Evolutionary conservation across 2,797 vertebrate genomes (phyloP).

Genomic region (Scomberomorus guttatus): DNA sequence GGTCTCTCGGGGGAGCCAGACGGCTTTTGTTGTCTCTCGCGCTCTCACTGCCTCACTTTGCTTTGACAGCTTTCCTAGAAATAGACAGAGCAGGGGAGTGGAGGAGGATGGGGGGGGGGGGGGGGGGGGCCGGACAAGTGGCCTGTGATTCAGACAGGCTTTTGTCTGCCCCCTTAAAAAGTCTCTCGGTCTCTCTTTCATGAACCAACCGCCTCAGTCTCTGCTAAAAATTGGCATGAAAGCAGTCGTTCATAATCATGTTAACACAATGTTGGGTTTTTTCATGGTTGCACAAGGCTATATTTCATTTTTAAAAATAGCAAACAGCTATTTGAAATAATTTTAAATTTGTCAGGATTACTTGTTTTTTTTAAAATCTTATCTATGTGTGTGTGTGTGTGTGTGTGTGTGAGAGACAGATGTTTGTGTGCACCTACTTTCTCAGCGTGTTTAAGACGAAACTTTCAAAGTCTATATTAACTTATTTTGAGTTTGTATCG

Average conservation of each 20-base stretch:
- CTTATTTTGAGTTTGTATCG: constrained; percentile 76
- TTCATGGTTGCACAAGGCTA: constrained; percentile 32
- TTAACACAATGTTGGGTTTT: constrained; percentile 29
- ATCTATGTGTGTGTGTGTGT: constrained; percentile 42
- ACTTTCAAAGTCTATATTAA: constrained; percentile 76
- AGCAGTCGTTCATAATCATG: constrained; percentile 42
- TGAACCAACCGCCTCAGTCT: constrained; percentile 52
- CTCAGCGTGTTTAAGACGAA: constrained; percentile 59
- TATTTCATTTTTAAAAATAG: constrained; percentile 43
- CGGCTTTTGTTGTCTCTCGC: constrained; percentile 52
- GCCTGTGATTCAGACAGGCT: constrained; percentile 40
- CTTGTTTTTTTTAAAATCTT: constrained; percentile 21
- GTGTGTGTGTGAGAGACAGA: constrained; percentile 16
- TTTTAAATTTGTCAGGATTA: constrained; percentile 15
- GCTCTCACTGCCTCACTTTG: constrained; percentile 32
- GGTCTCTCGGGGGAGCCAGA: constrained; percentile 15
- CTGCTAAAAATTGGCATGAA: constrained; percentile 41
- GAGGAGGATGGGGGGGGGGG: neutral
- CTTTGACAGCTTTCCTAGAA: constrained; percentile 59
- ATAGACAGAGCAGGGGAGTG: constrained; percentile 19
- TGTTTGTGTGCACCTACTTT: constrained; percentile 41
- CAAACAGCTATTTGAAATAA: constrained; percentile 11
- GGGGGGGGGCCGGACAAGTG: constrained; percentile 38
- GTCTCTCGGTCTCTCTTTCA: constrained; percentile 55
- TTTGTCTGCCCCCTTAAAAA: constrained; percentile 42